Evolutionary conservation across 2,888 invertebrate species (phyloP).

Genomic region (Chymomyza caudatula): DNA sequence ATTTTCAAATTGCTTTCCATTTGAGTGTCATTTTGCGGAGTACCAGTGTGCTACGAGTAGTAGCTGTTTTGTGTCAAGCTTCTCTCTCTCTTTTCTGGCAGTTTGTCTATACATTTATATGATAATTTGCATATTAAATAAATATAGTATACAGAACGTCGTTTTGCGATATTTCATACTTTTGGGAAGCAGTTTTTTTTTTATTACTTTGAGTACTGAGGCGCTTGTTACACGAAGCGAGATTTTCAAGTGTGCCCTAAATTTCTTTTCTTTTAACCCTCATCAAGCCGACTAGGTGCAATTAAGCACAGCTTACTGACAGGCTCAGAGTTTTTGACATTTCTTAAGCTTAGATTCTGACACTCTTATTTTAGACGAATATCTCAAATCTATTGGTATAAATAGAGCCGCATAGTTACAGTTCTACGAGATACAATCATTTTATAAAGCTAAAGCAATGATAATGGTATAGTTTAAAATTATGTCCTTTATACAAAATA

Average conservation of each 20-base stretch:
- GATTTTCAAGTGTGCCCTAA: background rate
- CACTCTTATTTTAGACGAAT: too few species aligned
- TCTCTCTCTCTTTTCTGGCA: slow-evolving; percentile 31
- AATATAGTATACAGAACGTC: background rate
- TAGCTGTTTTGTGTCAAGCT: slow-evolving; percentile 1
- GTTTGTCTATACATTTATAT: slow-evolving; percentile 39
- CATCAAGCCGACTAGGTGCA: too few species aligned
- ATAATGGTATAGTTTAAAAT: too few species aligned
- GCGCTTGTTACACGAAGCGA: background rate
- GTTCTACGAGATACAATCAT: too few species aligned
- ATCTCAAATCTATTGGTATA: too few species aligned
- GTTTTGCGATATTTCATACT: background rate
- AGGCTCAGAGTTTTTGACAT: too few species aligned
- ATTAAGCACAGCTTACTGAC: too few species aligned
- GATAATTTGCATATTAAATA: background rate
- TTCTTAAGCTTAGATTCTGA: too few species aligned
- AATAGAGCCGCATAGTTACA: too few species aligned
- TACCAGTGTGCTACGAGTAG: background rate
- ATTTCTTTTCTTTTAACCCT: too few species aligned
- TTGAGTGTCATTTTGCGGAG: background rate
- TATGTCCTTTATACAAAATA: too few species aligned
- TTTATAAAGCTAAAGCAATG: too few species aligned
- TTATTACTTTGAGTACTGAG: background rate
- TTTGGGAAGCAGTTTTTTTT: background rate
- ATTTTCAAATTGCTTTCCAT: slow-evolving; percentile 12